Conservation (phyloP, 2,888 invertebrate genomes). For the Macrosiphum euphorbiae region DNA sequence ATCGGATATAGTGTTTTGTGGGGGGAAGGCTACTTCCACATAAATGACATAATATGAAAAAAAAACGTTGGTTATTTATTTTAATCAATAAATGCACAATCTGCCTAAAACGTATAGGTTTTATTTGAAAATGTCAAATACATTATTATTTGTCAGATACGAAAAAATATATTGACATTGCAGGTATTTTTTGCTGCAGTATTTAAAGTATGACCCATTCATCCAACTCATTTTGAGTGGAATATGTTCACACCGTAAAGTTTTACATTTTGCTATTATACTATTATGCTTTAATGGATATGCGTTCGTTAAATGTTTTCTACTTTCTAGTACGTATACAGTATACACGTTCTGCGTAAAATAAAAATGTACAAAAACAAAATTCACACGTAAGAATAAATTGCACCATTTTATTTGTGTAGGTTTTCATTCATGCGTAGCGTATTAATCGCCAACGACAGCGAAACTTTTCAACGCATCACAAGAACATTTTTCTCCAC, state of each 20-base stretch:
- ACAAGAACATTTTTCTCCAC: not conserved
- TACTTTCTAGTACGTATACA: not conserved
- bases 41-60: not conserved
- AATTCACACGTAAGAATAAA: not conserved
- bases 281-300: not conserved
- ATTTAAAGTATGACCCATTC: not conserved
- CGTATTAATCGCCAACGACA: not conserved
- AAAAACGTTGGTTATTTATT: not conserved
- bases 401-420: not conserved
- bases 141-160: not conserved
- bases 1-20: not conserved
- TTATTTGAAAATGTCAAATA: not conserved
- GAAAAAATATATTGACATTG: not conserved
- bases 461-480: not conserved
- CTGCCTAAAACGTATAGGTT: too few relatives aligned
- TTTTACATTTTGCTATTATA: not conserved
- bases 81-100: not conserved
- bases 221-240: not conserved
- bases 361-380: not conserved
- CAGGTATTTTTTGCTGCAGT: not conserved
- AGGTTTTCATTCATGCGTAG: too few relatives aligned
- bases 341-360: not conserved
- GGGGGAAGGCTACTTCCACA: not conserved
- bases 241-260: not conserved
- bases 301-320: not conserved